Percentiles rank a stretch among this genome's conserved stretches.
phyloP scores from a whole-genome alignment of 2,888 invertebrate genomes.

The Acanthosepion lycidas region DNA sequence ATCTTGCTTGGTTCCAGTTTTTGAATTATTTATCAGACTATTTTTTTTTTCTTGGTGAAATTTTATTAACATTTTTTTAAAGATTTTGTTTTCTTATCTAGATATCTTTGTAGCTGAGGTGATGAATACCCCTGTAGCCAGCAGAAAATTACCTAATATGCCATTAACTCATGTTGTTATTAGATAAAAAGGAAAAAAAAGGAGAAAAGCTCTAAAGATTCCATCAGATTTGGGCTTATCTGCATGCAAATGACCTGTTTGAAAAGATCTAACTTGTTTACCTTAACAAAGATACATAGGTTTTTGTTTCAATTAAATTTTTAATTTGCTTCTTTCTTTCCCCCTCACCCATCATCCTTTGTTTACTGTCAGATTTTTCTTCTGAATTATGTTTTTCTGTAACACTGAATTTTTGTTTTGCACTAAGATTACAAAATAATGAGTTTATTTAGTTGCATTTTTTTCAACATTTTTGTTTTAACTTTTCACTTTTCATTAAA shows the following conservation, averaged over 20 bases:
- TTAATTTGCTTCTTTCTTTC: neutral
- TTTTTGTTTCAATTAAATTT: neutral
- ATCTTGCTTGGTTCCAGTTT: neutral
- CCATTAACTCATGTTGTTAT: slow-evolving; percentile 33
- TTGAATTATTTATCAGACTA: neutral
- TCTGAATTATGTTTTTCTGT: neutral
- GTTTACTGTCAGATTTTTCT: neutral
- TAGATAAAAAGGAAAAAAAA: neutral
- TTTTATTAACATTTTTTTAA: neutral
- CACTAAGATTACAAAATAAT: slow-evolving; percentile 33
- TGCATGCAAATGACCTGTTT: slow-evolving; percentile 20
- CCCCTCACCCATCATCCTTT: neutral
- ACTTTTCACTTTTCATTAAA: neutral
- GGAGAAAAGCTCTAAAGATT: neutral
- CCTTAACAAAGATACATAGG: neutral
- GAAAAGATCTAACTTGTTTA: slow-evolving; percentile 33
- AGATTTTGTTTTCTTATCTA: neutral
- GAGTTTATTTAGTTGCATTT: neutral
- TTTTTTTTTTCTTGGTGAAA: neutral
- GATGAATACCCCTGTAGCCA: slow-evolving; percentile 23
- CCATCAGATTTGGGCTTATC: neutral
- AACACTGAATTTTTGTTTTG: neutral
- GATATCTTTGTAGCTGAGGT: neutral
- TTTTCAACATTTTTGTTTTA: neutral
- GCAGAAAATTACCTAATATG: slow-evolving; percentile 23